Evolutionary conservation across 2,113 vertebrate species (phyloP).

Genomic region (Mystacornis crossleyi): DNA sequence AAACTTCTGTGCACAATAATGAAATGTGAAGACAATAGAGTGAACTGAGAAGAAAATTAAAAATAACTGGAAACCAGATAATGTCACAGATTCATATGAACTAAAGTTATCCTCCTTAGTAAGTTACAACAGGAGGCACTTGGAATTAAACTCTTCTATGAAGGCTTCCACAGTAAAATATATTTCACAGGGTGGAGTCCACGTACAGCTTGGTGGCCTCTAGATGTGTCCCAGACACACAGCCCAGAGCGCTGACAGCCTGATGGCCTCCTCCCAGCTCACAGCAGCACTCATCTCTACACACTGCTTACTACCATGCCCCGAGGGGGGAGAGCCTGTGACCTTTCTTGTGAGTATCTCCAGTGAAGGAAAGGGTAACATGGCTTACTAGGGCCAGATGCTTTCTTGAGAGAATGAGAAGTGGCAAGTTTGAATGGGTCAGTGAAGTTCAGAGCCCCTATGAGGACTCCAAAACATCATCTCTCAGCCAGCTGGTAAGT

Average conservation of each 20-base stretch:
- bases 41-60: neutral
- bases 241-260: accelerated
- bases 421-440: neutral
- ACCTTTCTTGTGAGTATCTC: neutral
- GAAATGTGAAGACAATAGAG: neutral
- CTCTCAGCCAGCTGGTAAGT: neutral
- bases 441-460: neutral
- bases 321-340: neutral
- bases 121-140: neutral
- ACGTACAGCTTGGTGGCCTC: accelerated
- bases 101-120: neutral
- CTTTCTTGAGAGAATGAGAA: neutral
- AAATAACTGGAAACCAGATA: neutral
- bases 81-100: neutral
- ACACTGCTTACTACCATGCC: accelerated
- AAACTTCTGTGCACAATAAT: neutral
- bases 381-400: accelerated
- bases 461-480: neutral
- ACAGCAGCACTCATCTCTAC: neutral
- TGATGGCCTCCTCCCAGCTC: neutral
- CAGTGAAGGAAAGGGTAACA: neutral
- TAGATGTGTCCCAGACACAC: neutral
- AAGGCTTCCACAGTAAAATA: neutral
- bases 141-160: neutral
- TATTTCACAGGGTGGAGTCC: neutral